These are phyloP conservation scores for Porites australiensis DNA, from an alignment of 64 coral and sea anemone genomes.

Conservation along the genomic window DNA sequence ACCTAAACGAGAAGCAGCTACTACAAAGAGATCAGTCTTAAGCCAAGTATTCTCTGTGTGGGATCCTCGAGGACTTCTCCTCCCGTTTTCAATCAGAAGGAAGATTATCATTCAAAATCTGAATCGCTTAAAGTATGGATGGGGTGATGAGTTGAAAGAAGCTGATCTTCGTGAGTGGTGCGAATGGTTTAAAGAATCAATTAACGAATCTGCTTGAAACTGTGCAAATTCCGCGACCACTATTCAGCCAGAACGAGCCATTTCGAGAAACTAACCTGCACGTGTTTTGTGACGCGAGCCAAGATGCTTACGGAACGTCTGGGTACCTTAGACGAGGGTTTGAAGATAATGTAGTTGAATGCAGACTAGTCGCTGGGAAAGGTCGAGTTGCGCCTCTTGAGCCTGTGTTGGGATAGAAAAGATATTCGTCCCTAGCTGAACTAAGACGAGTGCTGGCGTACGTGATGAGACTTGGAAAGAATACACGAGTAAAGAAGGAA, in stretches of 20 bases:
- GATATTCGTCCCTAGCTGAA: background rate
- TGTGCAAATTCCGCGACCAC: background rate
- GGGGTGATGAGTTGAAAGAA: slow-evolving; percentile 22
- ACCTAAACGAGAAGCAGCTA: too few species aligned
- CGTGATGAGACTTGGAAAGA: slow-evolving; percentile 9
- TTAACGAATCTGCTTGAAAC: background rate
- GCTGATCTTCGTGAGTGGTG: background rate
- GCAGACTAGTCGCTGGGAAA: slow-evolving; percentile 8
- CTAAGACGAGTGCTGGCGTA: slow-evolving; percentile 10
- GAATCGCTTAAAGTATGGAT: background rate
- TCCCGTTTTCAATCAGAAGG: background rate
- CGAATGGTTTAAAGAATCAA: background rate
- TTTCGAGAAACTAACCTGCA: background rate
- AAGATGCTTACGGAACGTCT: slow-evolving; percentile 14
- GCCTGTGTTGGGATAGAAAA: background rate
- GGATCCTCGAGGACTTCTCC: slow-evolving; percentile 1
- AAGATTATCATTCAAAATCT: too few species aligned
- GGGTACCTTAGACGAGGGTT: background rate
- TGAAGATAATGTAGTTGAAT: background rate
- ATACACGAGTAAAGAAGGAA: background rate
- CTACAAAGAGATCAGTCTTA: background rate
- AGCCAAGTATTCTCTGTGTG: background rate
- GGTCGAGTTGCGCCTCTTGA: background rate
- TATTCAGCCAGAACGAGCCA: background rate
- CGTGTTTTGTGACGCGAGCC: background rate